These are phyloP conservation scores for Rhodeus uyekii DNA, from an alignment of 2,797 vertebrate genomes.

Conservation along the genomic window DNA sequence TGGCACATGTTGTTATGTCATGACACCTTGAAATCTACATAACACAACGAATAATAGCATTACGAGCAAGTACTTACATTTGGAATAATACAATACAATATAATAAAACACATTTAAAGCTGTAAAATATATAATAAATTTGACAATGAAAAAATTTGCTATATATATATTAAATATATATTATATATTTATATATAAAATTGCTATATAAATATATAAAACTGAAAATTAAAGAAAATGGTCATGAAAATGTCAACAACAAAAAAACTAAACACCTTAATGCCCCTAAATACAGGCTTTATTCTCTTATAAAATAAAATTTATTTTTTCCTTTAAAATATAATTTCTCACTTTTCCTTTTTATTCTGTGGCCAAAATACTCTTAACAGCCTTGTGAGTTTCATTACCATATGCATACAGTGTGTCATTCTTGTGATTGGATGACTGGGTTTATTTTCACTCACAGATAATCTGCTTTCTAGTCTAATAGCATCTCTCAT, in stretches of 20 bases:
- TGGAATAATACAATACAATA: not conserved
- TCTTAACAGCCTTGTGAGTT: not conserved
- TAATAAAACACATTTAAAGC: no score
- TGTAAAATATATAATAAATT: no score
- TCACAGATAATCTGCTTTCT: not conserved
- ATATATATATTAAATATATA: no score
- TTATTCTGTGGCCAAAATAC: not conserved
- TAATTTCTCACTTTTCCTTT: not conserved
- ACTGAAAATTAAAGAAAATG: no score
- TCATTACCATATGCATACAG: not conserved
- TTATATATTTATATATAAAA: no score
- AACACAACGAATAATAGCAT: not conserved
- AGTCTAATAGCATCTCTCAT: not conserved
- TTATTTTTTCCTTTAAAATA: not conserved
- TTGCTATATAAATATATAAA: no score
- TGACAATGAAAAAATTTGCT: no score
- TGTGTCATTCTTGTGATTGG: slow-evolving; percentile 4
- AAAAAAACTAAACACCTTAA: not conserved
- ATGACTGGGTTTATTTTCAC: slow-evolving; percentile 6
- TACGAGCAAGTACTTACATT: not conserved
- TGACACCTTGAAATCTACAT: not conserved
- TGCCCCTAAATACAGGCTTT: not conserved
- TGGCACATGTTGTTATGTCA: not conserved
- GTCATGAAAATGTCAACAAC: not conserved
- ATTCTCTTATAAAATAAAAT: not conserved